A percentile compares a stretch with the other conserved stretches of the same genome.
Conservation (phyloP, 2,113 vertebrate genomes). For the Cisticola juncidis region DNA sequence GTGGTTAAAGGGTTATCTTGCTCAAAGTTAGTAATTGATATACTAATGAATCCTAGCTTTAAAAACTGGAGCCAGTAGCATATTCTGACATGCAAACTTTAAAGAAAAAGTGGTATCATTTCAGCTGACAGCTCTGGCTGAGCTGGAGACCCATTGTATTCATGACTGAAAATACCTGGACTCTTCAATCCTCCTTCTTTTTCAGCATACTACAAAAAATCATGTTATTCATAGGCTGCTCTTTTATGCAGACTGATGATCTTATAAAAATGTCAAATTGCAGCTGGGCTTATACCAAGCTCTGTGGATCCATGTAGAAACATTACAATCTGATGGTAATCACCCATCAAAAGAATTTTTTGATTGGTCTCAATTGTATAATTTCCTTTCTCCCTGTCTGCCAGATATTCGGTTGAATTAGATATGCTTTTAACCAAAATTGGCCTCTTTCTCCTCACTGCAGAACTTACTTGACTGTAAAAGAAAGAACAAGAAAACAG, state of each 20-base stretch:
- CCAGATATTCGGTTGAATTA: not conserved
- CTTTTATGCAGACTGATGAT: not conserved
- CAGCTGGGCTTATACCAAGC: not conserved
- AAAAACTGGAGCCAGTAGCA: not conserved
- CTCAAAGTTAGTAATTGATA: not conserved
- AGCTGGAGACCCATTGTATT: not conserved
- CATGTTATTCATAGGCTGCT: not conserved
- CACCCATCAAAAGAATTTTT: slow-evolving; percentile 7
- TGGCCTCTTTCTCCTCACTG: not conserved
- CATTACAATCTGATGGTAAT: slow-evolving; percentile 13
- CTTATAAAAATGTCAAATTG: slow-evolving; percentile 7
- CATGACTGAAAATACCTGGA: not conserved
- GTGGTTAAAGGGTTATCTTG: not conserved
- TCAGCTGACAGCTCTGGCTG: not conserved
- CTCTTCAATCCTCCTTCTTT: not conserved
- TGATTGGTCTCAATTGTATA: slow-evolving; percentile 2
- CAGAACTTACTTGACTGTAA: not conserved
- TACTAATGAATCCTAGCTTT: not conserved
- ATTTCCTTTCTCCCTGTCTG: slow-evolving; percentile 11
- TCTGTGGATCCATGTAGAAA: not conserved
- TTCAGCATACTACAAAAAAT: not conserved
- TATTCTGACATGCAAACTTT: not conserved
- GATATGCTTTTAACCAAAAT: slow-evolving; percentile 25
- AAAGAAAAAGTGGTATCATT: not conserved
- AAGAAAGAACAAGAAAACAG: not conserved